These are phyloP conservation scores for Oncorhynchus kisutch DNA, from an alignment of 2,113 vertebrate genomes.

Conservation along the genomic window DNA sequence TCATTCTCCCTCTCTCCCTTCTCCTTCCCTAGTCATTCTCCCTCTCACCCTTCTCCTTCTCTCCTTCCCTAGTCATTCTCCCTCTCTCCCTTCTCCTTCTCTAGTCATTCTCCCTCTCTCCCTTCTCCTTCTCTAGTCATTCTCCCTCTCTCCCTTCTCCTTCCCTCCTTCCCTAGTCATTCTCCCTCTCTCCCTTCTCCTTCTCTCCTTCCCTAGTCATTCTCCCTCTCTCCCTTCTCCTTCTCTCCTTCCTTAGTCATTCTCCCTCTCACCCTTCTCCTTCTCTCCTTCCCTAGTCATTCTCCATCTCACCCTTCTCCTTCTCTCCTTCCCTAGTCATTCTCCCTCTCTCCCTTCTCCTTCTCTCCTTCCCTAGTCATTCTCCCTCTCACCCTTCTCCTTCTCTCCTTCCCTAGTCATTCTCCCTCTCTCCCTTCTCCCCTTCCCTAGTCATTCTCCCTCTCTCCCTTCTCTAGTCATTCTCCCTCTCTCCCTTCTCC, in stretches of 20 bases:
- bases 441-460: conserved; percentile 7
- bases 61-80: no score
- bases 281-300: conserved; percentile 1
- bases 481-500: no score
- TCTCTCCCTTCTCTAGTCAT: not conserved
- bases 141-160: no score
- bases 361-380: not conserved
- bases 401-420: no score
- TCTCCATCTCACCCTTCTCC: conserved; percentile 16
- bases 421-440: no score
- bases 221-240: no score
- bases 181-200: not conserved
- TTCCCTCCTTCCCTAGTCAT: no score
- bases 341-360: conserved; percentile 9
- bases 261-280: conserved; percentile 14
- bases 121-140: no score
- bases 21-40: conserved; percentile 1
- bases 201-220: not conserved
- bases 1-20: conserved; percentile 22
- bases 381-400: conserved; percentile 23
- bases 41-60: conserved; percentile 7
- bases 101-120: conserved; percentile 16
- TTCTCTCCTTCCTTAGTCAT: conserved; percentile 19
- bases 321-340: no score
- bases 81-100: not conserved